Conservation (phyloP, 2,113 vertebrate species). For the Scomber japonicus region DNA sequence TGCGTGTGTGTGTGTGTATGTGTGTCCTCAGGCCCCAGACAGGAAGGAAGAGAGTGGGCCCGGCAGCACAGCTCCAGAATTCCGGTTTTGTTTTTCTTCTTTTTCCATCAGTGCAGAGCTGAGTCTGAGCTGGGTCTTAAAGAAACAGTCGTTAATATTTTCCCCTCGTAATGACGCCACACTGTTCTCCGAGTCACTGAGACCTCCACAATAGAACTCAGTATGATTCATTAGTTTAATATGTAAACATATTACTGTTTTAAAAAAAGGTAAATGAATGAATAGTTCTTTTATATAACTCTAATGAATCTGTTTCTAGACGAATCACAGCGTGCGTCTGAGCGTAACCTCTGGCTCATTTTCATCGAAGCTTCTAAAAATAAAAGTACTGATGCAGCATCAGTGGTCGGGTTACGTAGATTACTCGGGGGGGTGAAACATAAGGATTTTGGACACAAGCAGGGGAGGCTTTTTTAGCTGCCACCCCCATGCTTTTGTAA, state of each 20-base stretch:
- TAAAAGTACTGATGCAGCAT: constrained; percentile 60
- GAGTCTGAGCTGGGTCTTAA: constrained; percentile 79
- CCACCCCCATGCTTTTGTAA: constrained; percentile 31
- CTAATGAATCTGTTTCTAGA: constrained; percentile 23
- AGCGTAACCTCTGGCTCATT: constrained; percentile 51
- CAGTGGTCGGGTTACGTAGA: constrained; percentile 45
- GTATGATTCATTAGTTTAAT: constrained; percentile 34
- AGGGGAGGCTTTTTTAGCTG: constrained; percentile 11
- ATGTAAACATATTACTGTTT: constrained; percentile 45
- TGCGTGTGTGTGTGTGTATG: constrained; percentile 44
- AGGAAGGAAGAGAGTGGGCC: constrained; percentile 87
- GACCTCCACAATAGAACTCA: constrained; percentile 31
- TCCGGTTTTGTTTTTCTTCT: constrained; percentile 82
- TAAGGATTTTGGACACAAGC: constrained; percentile 42
- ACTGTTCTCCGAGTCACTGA: constrained; percentile 22
- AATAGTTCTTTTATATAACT: constrained; percentile 17
- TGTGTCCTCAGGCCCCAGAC: constrained; percentile 80
- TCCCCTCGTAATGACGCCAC: constrained; percentile 49
- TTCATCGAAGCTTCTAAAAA: constrained; percentile 68
- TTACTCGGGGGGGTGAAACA: constrained; percentile 32
- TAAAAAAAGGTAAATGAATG: constrained; percentile 30
- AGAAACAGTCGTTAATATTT: constrained; percentile 79
- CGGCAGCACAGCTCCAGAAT: constrained; percentile 81
- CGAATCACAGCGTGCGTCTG: constrained; percentile 28
- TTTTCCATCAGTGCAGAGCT: constrained; percentile 80